Percentiles rank a stretch among this genome's conserved stretches.
phyloP scores from a whole-genome alignment of 2,888 invertebrate species.

The Drosophila meridiana region DNA sequence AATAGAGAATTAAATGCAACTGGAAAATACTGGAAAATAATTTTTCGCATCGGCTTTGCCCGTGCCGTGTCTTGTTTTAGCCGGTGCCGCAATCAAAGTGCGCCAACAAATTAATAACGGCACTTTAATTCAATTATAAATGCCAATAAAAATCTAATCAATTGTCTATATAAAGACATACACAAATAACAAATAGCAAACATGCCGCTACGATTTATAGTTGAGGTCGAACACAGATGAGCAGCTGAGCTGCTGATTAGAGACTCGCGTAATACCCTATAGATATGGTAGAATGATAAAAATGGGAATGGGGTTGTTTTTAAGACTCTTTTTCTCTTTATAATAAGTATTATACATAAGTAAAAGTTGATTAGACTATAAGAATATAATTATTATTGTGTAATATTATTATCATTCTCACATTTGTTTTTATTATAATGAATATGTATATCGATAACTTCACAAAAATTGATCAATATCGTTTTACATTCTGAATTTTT shows the following conservation, averaged over 20 bases:
- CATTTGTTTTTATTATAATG: too few species aligned
- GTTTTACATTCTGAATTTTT: too few species aligned
- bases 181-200: background rate
- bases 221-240: background rate
- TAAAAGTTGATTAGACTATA: background rate
- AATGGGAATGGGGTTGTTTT: too few species aligned
- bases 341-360: background rate
- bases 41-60: conserved; percentile 41
- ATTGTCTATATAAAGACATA: conserved; percentile 55
- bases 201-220: conserved; percentile 1
- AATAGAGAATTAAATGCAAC: conserved; percentile 45
- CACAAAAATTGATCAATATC: too few species aligned
- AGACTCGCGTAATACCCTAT: background rate
- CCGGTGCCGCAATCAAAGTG: conserved; percentile 57
- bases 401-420: background rate
- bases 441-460: too few species aligned
- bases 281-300: background rate
- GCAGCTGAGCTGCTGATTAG: conserved; percentile 4
- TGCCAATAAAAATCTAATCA: conserved; percentile 81
- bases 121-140: conserved; percentile 77
- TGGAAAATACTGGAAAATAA: conserved; percentile 28
- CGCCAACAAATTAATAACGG: conserved; percentile 61
- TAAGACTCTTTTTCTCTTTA: background rate
- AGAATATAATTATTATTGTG: background rate
- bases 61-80: conserved; percentile 34